Evolutionary conservation across 92 coral and sea anemone species (phyloP), one percentile per base, ranked within the genome.

Genomic region (Siderastrea siderea): DNA sequence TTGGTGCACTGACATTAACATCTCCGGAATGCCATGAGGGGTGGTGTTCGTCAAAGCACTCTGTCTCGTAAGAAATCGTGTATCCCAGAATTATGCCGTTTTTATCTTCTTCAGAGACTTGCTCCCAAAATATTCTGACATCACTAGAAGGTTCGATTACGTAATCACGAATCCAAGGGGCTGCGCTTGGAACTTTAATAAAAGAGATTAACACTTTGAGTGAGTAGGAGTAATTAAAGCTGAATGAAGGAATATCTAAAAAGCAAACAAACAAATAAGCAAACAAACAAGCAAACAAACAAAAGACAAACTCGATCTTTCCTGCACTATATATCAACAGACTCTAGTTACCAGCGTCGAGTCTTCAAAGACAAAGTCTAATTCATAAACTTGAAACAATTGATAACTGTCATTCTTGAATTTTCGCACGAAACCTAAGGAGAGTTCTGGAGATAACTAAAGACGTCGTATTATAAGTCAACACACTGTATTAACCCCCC

Each of bases 61-160:
- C 48, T 6, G 54, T 45, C 7, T 60, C 81, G 44, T 61, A 77
- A 2, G 8, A 45, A 62, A 77, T 46, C 10, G 7, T 60, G 50
- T 93, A 91, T 2, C 96, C 96, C 4, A 87, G 71, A 45, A 95
- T 75, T 5, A 86, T 79, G 9, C 98, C 98, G 64, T 93, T 91
- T 15, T 75, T 77, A 17, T 85, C 81, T 1, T 81, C 55, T 38
- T 89, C 71, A 0, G 96, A 90, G 9, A 93, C 85, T 53, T 46
- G 87, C 2, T 87, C 77, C 96, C 96, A 95, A 4, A 6, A n/a
- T 8, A 93, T 73, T 4, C 68, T 12, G 0, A 95, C 86, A 7
- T 75, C 46, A 17, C 81, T 68, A 14, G 45, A 38, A 16, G 6
- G 19, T 5, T 13, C 11, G 12, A 59, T 58, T 8, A 16, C 6